phyloP scores from a whole-genome alignment of 1,140 invertebrate genomes.

The Drosophila chauvacae region DNA sequence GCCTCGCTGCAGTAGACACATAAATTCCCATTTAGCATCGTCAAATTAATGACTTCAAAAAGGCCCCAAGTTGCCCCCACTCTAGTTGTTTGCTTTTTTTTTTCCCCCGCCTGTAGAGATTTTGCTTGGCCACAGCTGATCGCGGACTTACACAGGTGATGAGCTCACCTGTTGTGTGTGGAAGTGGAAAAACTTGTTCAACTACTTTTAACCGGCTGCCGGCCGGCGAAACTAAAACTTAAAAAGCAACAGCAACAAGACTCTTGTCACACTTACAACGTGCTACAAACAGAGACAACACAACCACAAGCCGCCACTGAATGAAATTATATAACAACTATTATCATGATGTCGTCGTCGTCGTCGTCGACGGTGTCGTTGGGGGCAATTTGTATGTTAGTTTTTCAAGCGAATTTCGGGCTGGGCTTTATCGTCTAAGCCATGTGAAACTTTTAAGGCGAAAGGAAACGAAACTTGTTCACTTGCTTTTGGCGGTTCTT shows the following conservation, averaged over 20 bases:
- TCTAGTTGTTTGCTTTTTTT: conserved; percentile 3
- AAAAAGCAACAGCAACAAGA: not conserved
- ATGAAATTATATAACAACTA: conserved; percentile 72
- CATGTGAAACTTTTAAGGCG: conserved; percentile 61
- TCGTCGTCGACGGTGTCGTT: conserved; percentile 11
- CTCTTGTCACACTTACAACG: conserved; percentile 40
- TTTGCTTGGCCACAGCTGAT: conserved; percentile 57
- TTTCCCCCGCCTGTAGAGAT: conserved; percentile 14
- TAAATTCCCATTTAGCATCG: conserved; percentile 81
- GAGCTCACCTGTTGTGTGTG: conserved; percentile 35
- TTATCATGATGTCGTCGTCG: conserved; percentile 18
- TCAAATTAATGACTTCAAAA: conserved; percentile 80
- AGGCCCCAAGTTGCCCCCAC: conserved; percentile 23
- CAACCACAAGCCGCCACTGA: conserved; percentile 38
- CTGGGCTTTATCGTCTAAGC: conserved; percentile 35
- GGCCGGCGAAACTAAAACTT: conserved; percentile 53
- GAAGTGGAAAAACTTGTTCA: conserved; percentile 77
- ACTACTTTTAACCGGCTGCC: conserved; percentile 69
- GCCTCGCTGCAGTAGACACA: conserved; percentile 72
- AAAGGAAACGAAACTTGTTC: conserved; percentile 57
- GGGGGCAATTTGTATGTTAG: conserved; percentile 14
- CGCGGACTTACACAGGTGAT: conserved; percentile 41
- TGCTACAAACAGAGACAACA: conserved; percentile 32
- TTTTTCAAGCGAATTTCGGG: conserved; percentile 22
- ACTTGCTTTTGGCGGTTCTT: conserved; percentile 42